Conservation (phyloP, 2,113 vertebrate species). For the Maccullochella peelii region DNA sequence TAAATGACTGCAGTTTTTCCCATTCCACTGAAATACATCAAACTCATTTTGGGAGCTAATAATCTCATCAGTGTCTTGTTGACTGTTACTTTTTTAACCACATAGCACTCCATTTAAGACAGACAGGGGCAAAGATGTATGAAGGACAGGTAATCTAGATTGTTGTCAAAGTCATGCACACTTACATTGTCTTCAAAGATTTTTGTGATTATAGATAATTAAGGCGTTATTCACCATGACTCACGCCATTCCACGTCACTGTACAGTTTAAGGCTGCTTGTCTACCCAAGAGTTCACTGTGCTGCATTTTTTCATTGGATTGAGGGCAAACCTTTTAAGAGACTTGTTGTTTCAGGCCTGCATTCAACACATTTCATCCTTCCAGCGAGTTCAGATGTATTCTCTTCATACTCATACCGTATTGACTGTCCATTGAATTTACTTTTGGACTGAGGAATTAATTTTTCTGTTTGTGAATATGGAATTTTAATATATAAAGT, state of each 20-base stretch:
- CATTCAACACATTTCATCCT: conserved; percentile 35
- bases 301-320: not conserved
- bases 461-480: conserved; percentile 86
- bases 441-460: conserved; percentile 85
- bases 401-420: conserved; percentile 45
- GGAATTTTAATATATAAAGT: conserved; percentile 99
- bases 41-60: conserved; percentile 43
- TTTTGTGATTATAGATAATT: conserved; percentile 32
- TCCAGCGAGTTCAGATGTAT: conserved; percentile 29
- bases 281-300: conserved; percentile 7
- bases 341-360: conserved; percentile 17
- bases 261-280: conserved; percentile 47
- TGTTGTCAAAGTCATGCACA: conserved; percentile 24
- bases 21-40: too few species aligned
- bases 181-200: conserved; percentile 26
- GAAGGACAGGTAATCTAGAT: conserved; percentile 32
- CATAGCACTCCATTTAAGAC: conserved; percentile 2
- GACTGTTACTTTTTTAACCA: conserved; percentile 42
- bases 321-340: conserved; percentile 2
- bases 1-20: too few species aligned
- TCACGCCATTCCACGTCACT: conserved; percentile 13
- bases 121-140: conserved; percentile 55
- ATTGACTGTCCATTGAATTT: conserved; percentile 76
- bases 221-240: conserved; percentile 1
- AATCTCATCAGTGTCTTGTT: conserved; percentile 45